A percentile compares a stretch with the other conserved stretches of the same genome.
Conservation (phyloP, 2,888 invertebrate genomes). For the Pollenia griseotomentosa region DNA sequence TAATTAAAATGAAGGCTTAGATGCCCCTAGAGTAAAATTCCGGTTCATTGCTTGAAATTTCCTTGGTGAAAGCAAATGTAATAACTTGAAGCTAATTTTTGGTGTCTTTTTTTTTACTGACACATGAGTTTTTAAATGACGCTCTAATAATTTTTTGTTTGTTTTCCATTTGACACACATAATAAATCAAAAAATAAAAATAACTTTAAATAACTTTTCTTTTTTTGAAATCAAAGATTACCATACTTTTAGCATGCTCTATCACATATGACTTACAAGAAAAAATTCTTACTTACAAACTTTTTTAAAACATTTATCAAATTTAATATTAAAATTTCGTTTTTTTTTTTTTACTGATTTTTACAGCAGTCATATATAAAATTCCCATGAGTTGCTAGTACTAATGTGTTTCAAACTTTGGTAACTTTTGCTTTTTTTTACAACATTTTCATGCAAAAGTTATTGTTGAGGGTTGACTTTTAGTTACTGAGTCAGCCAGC, state of each 20-base stretch:
- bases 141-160: too few relatives aligned
- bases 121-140: too few relatives aligned
- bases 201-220: constrained; percentile 11
- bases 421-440: constrained; percentile 44
- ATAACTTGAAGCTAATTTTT: too few relatives aligned
- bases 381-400: constrained; percentile 54
- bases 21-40: too few relatives aligned
- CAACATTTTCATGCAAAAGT: background rate
- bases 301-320: constrained; percentile 47
- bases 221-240: constrained; percentile 38
- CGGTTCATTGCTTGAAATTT: too few relatives aligned
- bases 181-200: constrained; percentile 17
- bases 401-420: constrained; percentile 68
- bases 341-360: constrained; percentile 28
- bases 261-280: constrained; percentile 32
- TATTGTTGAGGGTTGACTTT: constrained; percentile 11
- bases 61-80: too few relatives aligned
- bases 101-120: too few relatives aligned
- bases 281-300: background rate
- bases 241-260: constrained; percentile 1
- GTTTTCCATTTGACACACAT: constrained; percentile 5
- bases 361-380: constrained; percentile 27
- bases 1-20: too few relatives aligned
- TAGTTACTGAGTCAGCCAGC: constrained; percentile 25
- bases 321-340: constrained; percentile 35